Evolutionary conservation across 2,113 vertebrate species (phyloP).

Genomic region (Nannospalax galili): DNA sequence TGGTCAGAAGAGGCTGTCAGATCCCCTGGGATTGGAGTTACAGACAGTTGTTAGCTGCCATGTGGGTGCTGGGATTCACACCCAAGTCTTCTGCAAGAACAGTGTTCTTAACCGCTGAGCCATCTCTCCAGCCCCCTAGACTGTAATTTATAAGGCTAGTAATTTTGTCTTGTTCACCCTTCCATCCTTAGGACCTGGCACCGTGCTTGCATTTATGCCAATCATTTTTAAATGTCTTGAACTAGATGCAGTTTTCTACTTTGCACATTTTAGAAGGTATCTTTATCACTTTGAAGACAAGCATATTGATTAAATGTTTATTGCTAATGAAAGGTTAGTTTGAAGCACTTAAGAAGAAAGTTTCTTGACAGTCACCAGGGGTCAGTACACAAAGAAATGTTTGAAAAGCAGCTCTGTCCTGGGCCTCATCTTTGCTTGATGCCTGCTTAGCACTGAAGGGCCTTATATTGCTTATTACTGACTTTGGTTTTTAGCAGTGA

Average conservation of each 20-base stretch:
- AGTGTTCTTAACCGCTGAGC: too few relatives aligned
- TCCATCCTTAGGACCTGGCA: background rate
- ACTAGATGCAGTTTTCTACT: background rate
- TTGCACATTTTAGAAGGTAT: background rate
- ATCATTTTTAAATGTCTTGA: background rate
- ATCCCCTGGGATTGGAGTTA: too few relatives aligned
- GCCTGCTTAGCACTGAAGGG: background rate
- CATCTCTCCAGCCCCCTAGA: too few relatives aligned
- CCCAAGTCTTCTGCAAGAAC: too few relatives aligned
- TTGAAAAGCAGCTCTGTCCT: background rate
- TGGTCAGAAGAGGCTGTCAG: too few relatives aligned
- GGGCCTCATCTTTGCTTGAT: conserved; percentile 17
- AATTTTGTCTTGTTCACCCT: background rate
- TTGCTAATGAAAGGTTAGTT: background rate
- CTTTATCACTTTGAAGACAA: background rate
- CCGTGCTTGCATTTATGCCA: background rate
- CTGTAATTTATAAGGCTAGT: background rate
- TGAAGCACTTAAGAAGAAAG: background rate
- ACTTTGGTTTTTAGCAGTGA: conserved; percentile 23
- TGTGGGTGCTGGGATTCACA: too few relatives aligned
- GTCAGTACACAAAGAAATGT: conserved; percentile 44
- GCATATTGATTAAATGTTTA: background rate
- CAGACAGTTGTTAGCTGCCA: too few relatives aligned
- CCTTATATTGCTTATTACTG: background rate
- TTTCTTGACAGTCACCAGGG: background rate